Base-by-base conservation (phyloP, 2,888 invertebrate species). In the Matsumyia berberina region DNA sequence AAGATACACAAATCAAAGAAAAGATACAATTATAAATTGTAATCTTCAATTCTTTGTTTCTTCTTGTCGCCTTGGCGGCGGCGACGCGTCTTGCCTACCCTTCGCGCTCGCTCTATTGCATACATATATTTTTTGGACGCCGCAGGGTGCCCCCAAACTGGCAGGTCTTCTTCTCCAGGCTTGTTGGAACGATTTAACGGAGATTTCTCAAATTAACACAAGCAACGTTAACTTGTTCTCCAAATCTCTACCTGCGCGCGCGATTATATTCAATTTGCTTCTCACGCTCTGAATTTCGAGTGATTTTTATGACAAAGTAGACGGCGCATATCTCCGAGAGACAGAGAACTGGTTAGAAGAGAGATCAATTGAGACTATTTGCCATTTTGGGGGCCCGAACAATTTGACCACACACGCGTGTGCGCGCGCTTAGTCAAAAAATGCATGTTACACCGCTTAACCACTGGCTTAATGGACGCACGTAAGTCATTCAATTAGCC, bases 231-330 rank as follows among this genome's bases (percentile, higher is more conserved):
- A 60, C 39, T 72, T 72, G 39, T 49, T 33, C 9, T 29, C 15
- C 5, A 42, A 57, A 73, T 73, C 83, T 85, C 83, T 85, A 85
- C 83, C 83, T 85, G 82, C 17, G 49, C 11, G 67, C 62, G 17
- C 64, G 37, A 58, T 73, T 66, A 60, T 46, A 78, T 76, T 73
- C 74, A 85, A 66, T 80, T 85, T 66, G 80, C 69, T 85, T 85
- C 85, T 85, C 85, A 85, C 85, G 85, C 80, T 85, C 85, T 76
- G 69, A 80, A 85, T 80, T 58, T 39, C n/a, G 69, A 57, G 73
- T 79, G 67, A 73, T 78, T 78, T 78, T 73, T 73, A 79, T 79
- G 81, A 77, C 76, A 74, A 55, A 73, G 64, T 66, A 19, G 55
- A 62, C 70, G 60, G 57, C 51, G n/a, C n/a, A n/a, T n/a, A 51